Evolutionary conservation across 2,113 vertebrate species (phyloP), one percentile per base, ranked within the genome.

Genomic region (Megaceryle torquata): DNA sequence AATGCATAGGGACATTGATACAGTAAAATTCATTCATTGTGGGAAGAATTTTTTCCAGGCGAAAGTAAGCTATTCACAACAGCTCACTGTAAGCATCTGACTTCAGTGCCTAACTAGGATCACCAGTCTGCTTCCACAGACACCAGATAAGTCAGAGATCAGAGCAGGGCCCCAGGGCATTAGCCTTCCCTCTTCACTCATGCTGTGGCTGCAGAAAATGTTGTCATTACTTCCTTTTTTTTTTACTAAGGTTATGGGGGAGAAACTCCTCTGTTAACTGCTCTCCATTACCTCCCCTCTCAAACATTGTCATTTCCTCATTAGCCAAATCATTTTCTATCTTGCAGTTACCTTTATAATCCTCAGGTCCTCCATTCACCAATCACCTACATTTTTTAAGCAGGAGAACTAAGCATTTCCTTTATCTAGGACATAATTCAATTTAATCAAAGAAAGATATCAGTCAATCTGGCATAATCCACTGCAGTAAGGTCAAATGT

Each of bases 361-460:
- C 88, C 33, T 92, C 43, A 31, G 46, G 65, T 78, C 53, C 71
- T 82, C 37, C 59, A 86, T 86, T 86, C 75, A 93, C 67, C 54
- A 64, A 15, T 57, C 68, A 74, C 54, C 35, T 84, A 46, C n/a
- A 26, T 90, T 93, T 97, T 74, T 59, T 59, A 77, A 77, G 64
- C 37, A 70, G 53, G 11, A 92, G 35, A 80, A 77, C 71, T 70
- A 93, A 78, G 33, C 10, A 78, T 92, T 86, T 95, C 68, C 69
- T 88, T 93, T 92, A 77, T 78, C 51, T 75, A 68, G 77, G 60
- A 67, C 37, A 71, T 64, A 90, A 95, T 77, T 77, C 56, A 80
- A 68, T 82, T 86, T 93, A 86, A 86, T 88, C 76, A 92, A 59
- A 80, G 63, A 72, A 88, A 88, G 25, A 35, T 56, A 84, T 68